Percentiles rank a stretch among this genome's conserved stretches.
Conservation (phyloP, 2,888 invertebrate genomes). For the Encarsia formosa region DNA sequence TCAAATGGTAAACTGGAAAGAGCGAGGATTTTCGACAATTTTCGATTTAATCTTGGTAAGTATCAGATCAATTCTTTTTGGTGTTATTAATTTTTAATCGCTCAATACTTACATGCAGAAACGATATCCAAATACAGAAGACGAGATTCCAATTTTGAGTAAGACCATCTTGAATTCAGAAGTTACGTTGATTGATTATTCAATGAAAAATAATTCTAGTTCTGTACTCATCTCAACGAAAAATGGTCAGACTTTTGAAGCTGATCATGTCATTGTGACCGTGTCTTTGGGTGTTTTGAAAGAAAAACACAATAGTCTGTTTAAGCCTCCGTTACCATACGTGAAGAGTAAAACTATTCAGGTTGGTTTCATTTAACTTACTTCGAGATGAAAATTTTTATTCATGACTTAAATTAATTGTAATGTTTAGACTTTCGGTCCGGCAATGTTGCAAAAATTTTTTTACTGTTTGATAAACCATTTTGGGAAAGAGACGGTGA, state of each 20-base stretch:
- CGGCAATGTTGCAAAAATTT: slow-evolving; percentile 67
- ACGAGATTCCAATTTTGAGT: slow-evolving; percentile 40
- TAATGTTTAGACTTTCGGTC: slow-evolving; percentile 54
- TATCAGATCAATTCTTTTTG: no score
- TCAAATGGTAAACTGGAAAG: slow-evolving; percentile 11
- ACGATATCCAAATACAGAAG: slow-evolving; percentile 37
- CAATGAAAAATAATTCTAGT: slow-evolving; percentile 11
- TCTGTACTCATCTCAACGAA: slow-evolving; percentile 48
- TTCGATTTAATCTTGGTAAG: slow-evolving; percentile 41
- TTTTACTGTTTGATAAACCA: slow-evolving; percentile 58
- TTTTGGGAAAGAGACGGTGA: slow-evolving; percentile 58
- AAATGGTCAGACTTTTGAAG: slow-evolving; percentile 56
- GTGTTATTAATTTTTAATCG: not conserved
- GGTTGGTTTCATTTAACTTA: slow-evolving; percentile 30
- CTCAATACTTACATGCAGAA: no score
- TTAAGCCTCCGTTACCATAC: slow-evolving; percentile 57
- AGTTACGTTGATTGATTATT: slow-evolving; percentile 38
- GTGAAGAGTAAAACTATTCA: slow-evolving; percentile 57
- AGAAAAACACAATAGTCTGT: slow-evolving; percentile 54
- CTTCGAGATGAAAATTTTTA: not conserved
- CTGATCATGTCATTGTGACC: slow-evolving; percentile 66
- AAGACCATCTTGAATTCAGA: slow-evolving; percentile 37
- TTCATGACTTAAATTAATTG: no score
- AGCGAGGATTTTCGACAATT: slow-evolving; percentile 18
- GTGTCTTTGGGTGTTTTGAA: slow-evolving; percentile 70